Evolutionary conservation across 2,113 vertebrate genomes (phyloP), one percentile per base, ranked within the genome.

Genomic region (Scopus umbretta): DNA sequence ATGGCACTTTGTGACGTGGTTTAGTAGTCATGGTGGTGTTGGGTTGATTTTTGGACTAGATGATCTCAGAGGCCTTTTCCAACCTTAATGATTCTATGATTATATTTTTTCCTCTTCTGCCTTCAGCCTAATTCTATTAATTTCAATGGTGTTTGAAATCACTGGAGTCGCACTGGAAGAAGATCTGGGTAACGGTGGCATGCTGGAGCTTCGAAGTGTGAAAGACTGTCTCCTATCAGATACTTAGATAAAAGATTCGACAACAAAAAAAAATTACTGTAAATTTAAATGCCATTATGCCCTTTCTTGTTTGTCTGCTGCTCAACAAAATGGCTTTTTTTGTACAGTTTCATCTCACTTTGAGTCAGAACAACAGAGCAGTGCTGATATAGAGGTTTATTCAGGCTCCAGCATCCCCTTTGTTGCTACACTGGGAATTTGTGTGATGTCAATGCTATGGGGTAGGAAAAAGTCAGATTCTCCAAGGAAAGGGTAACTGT

Each of bases 361-460:
- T 34, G 59, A 47, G 34, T 71, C 30, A 16, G 23, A 81, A 34
- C 11, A 71, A 40, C 18, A 76, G 36, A 78, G 55, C 32, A 59
- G 30, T 0, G 0, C 72, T 78, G 34, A 50, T 23, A 11, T 0
- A 62, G 50, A 40, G 6, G 25, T 36, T 79, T 62, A 38, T 45
- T 53, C 42, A 49, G 30, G 21, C 25, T 66, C 23, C 53, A 52
- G 67, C 21, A 45, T 11, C 49, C 50, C 10, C 23, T 76, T 53
- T 71, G 68, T 16, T 62, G 50, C 50, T 66, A 45, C 26, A 25
- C 45, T 40, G 29, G 55, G 65, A 81, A 74, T 58, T 78, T 50
- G 19, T 43, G 65, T 1, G 11, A 7, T 12, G 4, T 40, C 59
- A 58, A 5, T 3, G 5, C 11, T 34, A 5, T 6, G 17, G 58